Evolutionary conservation across 2,888 invertebrate species (phyloP), one percentile per base, ranked within the genome.

Genomic region (Theretra japonica): DNA sequence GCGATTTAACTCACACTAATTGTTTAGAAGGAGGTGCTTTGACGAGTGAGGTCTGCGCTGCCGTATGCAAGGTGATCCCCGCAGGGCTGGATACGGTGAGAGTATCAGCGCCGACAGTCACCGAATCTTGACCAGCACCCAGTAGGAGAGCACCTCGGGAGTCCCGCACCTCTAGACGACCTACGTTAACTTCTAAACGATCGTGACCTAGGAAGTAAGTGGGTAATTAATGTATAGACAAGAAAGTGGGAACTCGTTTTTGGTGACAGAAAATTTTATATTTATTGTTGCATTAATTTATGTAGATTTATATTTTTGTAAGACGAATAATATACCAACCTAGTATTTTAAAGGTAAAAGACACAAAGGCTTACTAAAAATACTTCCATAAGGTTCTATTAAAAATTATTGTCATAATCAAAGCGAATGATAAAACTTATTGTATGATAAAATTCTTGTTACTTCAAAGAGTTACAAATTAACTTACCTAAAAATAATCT

Each of bases 41-140:
- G 72, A 98, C 97, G 76, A 97, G 93, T 1, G 97, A 97, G 71
- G 98, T 98, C 91, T 98, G 98, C 70, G 98, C 96, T 72, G 98
- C 97, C 65, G 97, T 97, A 80, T 97, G 96, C 87, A 98, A 96
- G 77, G 96, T 96, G 73, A 97, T 97, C 53, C 98, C 98, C 28
- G 98, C 98, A 73, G 97, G 96, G 72, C 98, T 98, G 83, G 96
- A 96, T 76, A 98, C 96, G 79, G 96, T 95, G 74, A 98, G 95
- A 70, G 96, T 96, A 79, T 98, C 97, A 17, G 98, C 97, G 3
- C 98, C 98, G 70, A 98, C 96, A 68, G 97, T 96, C 73, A 98
- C 97, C 83, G 97, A 96, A 79, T 97, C 96, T 77, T 96, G 96
- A 82, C 96, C 96, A 69, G 97, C 98, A 19, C 97, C 97, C 90